Evolutionary conservation across 2,797 vertebrate species (phyloP).

Genomic region (Cirrhinus molitorella): DNA sequence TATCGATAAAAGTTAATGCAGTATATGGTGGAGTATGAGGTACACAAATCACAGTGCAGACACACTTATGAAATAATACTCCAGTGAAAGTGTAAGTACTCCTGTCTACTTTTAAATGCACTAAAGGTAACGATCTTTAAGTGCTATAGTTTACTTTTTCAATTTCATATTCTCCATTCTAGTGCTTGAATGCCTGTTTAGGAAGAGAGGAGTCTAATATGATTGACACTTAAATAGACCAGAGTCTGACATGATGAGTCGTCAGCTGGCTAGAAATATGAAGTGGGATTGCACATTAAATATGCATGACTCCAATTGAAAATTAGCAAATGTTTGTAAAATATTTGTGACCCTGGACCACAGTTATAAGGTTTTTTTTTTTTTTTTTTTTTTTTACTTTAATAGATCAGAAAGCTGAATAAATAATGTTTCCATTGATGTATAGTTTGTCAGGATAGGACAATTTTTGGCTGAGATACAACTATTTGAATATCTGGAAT

Average conservation of each 20-base stretch:
- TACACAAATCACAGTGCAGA: neutral
- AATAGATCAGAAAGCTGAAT: too few relatives aligned
- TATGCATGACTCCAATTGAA: neutral
- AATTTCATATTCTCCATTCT: neutral
- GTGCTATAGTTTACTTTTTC: neutral
- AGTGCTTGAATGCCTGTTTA: neutral
- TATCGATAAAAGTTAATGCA: neutral
- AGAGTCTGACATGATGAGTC: neutral
- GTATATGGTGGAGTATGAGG: neutral
- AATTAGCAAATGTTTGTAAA: neutral
- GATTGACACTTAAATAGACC: neutral
- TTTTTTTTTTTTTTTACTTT: too few relatives aligned
- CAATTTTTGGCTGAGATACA: too few relatives aligned
- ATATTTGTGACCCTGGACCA: too few relatives aligned
- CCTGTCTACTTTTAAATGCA: neutral
- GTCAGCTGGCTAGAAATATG: too few relatives aligned
- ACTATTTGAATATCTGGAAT: too few relatives aligned
- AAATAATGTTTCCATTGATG: too few relatives aligned
- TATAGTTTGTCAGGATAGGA: too few relatives aligned
- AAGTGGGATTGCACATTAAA: neutral
- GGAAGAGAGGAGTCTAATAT: neutral
- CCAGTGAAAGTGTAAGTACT: neutral
- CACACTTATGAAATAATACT: neutral
- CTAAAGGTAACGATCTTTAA: neutral
- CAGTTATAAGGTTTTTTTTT: too few relatives aligned